Base-by-base conservation (phyloP, 2,888 invertebrate genomes). In the Coecobrya sp. region DNA sequence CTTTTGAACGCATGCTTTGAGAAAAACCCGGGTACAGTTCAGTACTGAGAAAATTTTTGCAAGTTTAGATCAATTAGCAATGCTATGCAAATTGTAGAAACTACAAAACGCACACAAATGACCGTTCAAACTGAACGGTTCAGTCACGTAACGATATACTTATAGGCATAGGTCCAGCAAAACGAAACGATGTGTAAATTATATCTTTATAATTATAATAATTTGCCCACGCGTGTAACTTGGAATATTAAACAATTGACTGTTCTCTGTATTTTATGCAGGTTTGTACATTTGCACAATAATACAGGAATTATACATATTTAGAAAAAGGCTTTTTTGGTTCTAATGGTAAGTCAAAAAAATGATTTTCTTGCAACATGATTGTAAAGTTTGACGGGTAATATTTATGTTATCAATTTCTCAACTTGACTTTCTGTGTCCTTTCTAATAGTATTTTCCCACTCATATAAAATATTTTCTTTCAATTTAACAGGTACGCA, bases 401-500 rank as follows among this genome's bases (percentile, higher is more conserved):
- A n/a, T n/a, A n/a, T n/a, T 52, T 79, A 52, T 25, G 8, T 25
- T n/a, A 49, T 22, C n/a, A 79, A 16, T 5, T 11, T 13, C 5
- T 25, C 27, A 55, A 79, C 27, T 25, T 79, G 25, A 13, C 52
- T 27, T 52, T 25, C 27, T 79, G 22, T 55, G 27, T 22, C 22
- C 49, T 76, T n/a, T 52, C 27, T 36, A 19, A 55, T 55, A 36
- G 36, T 42, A 73, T 7, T 30, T 36, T 82, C 30, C 4, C 76
- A 22, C 30, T 30, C 82, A 49, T 55, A 82, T 82, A 82, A 82
- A 82, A 82, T 82, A 82, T 55, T 82, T 52, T 30, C 30, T 70
- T 81, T 30, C 30, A 82, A 42, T 82, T 59, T 59, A 19, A 82
- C 82, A 82, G 82, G 82, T 82, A 82, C 82, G 82, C 30, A 59